These are phyloP conservation scores for Eurytoma californica DNA, from an alignment of 2,888 invertebrate species.

Conservation along the genomic window DNA sequence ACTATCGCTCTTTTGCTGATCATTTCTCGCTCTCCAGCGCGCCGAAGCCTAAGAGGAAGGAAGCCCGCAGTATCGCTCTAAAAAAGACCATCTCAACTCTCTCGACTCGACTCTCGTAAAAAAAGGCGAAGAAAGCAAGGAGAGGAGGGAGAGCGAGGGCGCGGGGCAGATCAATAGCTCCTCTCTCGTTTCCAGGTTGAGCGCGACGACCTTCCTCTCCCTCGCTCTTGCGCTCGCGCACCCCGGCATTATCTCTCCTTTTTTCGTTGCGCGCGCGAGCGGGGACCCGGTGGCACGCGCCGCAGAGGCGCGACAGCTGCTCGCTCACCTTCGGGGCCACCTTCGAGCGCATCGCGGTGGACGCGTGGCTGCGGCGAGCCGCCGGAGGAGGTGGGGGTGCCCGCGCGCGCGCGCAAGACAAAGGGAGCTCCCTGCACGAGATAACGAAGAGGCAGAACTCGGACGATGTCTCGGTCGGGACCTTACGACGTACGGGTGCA, in stretches of 20 bases:
- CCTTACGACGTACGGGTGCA: too few relatives aligned
- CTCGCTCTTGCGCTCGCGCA: conserved; percentile 54
- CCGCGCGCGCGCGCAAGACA: too few relatives aligned
- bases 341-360: not conserved
- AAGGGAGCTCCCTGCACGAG: conserved; percentile 1
- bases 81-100: not conserved
- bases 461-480: not conserved
- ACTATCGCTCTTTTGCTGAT: too few relatives aligned
- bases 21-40: too few relatives aligned
- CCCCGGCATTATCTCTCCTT: conserved; percentile 72
- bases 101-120: not conserved
- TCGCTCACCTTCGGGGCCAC: conserved; percentile 35
- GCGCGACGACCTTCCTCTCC: conserved; percentile 22
- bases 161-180: conserved; percentile 51
- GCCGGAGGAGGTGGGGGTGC: not conserved
- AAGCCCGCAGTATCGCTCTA: conserved; percentile 10
- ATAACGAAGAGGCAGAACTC: not conserved
- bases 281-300: conserved; percentile 75
- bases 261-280: conserved; percentile 62
- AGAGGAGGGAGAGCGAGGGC: conserved; percentile 14
- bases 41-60: conserved; percentile 1
- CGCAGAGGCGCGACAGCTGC: conserved; percentile 72
- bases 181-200: conserved; percentile 44
- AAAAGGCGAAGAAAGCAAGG: conserved; percentile 12
- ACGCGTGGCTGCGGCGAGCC: not conserved